phyloP scores from a whole-genome alignment of 1,140 invertebrate genomes.

The Asbolus verrucosus region DNA sequence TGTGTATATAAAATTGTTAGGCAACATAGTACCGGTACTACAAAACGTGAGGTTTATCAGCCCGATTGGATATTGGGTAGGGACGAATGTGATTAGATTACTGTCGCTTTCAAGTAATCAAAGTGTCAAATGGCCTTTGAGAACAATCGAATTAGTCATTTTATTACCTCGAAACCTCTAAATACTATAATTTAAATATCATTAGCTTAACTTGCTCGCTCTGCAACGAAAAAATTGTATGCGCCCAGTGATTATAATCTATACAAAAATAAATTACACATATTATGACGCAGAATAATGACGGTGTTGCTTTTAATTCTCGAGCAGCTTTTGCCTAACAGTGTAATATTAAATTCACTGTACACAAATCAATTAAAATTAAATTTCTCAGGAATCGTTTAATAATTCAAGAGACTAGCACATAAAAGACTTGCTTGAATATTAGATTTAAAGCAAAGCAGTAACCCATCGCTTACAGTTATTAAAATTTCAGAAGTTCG shows the following conservation, averaged over 20 bases:
- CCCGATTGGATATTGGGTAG: too few relatives aligned
- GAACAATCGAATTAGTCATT: too few relatives aligned
- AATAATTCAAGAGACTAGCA: not conserved
- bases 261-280: slow-evolving; percentile 8
- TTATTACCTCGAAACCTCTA: not conserved
- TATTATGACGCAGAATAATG: slow-evolving; percentile 10
- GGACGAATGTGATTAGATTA: too few relatives aligned
- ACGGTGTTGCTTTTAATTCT: slow-evolving; percentile 3
- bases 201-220: slow-evolving; percentile 14
- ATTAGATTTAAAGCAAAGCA: slow-evolving; percentile 1
- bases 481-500: slow-evolving; percentile 6
- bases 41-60: too few relatives aligned
- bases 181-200: slow-evolving; percentile 30
- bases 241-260: not conserved
- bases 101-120: too few relatives aligned
- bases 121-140: not conserved
- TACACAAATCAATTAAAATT: not conserved
- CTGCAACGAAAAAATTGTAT: slow-evolving; percentile 7
- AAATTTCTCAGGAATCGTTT: not conserved
- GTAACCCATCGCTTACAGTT: not conserved
- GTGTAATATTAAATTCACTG: not conserved
- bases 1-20: too few relatives aligned
- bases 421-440: not conserved
- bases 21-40: too few relatives aligned
- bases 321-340: slow-evolving; percentile 4